Conservation (phyloP, 2,113 vertebrate species). For the Halcyon malimbica region DNA sequence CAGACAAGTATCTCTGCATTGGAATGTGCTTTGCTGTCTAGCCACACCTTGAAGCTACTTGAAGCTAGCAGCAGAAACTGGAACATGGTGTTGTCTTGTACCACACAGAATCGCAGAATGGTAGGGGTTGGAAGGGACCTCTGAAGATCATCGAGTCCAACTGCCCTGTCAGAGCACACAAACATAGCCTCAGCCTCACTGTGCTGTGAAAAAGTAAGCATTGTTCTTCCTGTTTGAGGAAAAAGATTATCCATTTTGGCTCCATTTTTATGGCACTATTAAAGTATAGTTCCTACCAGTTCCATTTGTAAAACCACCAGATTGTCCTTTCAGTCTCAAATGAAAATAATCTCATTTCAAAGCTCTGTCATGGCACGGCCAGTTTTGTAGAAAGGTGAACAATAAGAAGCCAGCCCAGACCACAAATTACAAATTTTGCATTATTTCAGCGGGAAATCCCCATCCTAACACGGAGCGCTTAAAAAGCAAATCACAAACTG, state of each 20-base stretch:
- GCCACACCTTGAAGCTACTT: not conserved
- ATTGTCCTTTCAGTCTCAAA: not conserved
- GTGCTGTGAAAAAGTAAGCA: not conserved
- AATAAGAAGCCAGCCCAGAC: not conserved
- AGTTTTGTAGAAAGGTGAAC: not conserved
- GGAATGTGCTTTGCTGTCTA: not conserved
- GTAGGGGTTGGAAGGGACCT: no score
- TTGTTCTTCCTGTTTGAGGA: not conserved
- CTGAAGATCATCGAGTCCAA: no score
- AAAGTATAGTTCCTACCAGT: not conserved
- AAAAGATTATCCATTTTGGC: not conserved
- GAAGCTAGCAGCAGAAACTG: not conserved
- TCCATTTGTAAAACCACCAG: not conserved
- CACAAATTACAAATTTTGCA: not conserved
- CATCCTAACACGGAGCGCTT: not conserved
- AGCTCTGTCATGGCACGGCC: not conserved
- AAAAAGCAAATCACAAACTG: not conserved
- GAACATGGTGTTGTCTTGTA: accelerated
- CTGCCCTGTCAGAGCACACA: not conserved
- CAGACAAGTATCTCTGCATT: not conserved
- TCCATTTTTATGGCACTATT: not conserved
- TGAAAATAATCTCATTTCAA: not conserved
- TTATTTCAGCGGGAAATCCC: not conserved
- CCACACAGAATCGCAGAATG: no score
- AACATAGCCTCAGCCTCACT: not conserved